These are phyloP conservation scores for Panzeria rudis DNA, from an alignment of 2,888 invertebrate species.

Conservation along the genomic window DNA sequence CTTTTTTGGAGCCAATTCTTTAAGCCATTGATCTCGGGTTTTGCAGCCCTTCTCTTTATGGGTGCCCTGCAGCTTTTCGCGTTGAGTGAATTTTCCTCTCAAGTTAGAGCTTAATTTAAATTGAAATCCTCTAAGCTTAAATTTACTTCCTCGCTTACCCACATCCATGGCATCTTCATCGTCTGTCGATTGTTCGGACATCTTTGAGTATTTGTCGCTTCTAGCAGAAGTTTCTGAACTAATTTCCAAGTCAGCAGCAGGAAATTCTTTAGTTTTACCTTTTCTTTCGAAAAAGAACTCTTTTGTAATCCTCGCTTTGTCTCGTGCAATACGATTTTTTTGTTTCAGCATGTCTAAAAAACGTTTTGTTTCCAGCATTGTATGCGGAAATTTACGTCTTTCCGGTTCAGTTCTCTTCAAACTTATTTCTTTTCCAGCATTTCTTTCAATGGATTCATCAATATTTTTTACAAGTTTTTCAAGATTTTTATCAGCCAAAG, in stretches of 20 bases:
- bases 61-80: constrained; percentile 75
- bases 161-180: constrained; percentile 81
- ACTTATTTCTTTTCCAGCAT: constrained; percentile 75
- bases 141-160: constrained; percentile 78
- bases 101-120: constrained; percentile 79
- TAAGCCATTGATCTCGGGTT: constrained; percentile 82
- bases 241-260: constrained; percentile 76
- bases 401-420: constrained; percentile 74
- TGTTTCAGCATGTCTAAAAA: constrained; percentile 77
- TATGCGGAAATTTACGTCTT: constrained; percentile 79
- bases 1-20: constrained; percentile 78
- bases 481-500: constrained; percentile 76
- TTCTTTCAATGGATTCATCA: constrained; percentile 77
- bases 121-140: constrained; percentile 81
- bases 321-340: constrained; percentile 77
- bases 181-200: constrained; percentile 79
- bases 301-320: constrained; percentile 77
- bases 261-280: constrained; percentile 76
- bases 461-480: constrained; percentile 74
- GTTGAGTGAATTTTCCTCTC: constrained; percentile 79
- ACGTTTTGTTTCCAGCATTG: constrained; percentile 77
- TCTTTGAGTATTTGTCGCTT: constrained; percentile 69
- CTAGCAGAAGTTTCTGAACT: constrained; percentile 75
- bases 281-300: constrained; percentile 76
- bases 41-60: constrained; percentile 79